Conservation (phyloP, 2,888 invertebrate genomes). For the Apeira syringaria region DNA sequence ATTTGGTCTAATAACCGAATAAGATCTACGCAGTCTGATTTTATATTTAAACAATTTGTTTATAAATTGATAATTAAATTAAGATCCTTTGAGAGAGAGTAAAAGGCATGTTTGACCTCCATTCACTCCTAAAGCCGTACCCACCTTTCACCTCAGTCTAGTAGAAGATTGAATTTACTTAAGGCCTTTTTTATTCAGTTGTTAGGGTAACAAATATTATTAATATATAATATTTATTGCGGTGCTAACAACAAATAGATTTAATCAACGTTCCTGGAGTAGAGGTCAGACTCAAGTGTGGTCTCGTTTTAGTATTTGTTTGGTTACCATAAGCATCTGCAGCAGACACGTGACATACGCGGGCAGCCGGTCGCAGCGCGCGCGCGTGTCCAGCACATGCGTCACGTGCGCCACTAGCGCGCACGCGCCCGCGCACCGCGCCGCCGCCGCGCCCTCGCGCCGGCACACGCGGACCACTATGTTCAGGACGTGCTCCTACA, state of each 20-base stretch:
- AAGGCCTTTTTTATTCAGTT: too few species aligned
- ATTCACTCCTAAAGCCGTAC: slow-evolving; percentile 4
- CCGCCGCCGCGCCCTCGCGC: slow-evolving; percentile 93
- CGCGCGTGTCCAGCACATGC: slow-evolving; percentile 60
- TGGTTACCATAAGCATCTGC: slow-evolving; percentile 73
- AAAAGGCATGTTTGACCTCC: neutral
- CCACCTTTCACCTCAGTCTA: slow-evolving; percentile 1
- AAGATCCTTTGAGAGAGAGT: neutral
- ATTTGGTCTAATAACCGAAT: too few species aligned
- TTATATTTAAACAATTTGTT: slow-evolving; percentile 6
- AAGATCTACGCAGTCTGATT: too few species aligned
- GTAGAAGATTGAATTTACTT: too few species aligned
- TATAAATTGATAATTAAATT: neutral
- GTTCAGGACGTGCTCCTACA: slow-evolving; percentile 94
- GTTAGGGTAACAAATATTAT: too few species aligned
- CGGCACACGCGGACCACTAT: slow-evolving; percentile 94
- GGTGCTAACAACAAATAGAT: too few species aligned
- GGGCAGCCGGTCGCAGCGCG: slow-evolving; percentile 55
- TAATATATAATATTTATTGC: too few species aligned
- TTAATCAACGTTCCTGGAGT: too few species aligned
- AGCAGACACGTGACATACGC: slow-evolving; percentile 71
- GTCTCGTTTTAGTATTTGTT: too few species aligned
- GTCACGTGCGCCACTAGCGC: slow-evolving; percentile 87
- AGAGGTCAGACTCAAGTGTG: too few species aligned
- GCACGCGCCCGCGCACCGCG: slow-evolving; percentile 94